Conservation (phyloP, 2,888 invertebrate species). For the Caenorhabditis sp. region DNA sequence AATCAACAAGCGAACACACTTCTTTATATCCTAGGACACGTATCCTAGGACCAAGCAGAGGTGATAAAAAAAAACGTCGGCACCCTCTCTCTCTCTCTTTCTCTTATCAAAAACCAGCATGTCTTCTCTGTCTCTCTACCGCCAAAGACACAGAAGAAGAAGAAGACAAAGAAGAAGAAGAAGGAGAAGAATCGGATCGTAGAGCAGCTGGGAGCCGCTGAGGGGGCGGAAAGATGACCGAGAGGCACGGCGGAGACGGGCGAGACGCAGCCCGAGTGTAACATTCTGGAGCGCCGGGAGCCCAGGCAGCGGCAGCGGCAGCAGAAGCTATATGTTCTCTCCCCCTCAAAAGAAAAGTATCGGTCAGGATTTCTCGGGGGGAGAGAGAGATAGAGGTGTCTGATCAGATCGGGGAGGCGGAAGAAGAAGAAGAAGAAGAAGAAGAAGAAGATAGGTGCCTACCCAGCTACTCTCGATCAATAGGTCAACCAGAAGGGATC, state of each 20-base stretch:
- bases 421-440: background rate
- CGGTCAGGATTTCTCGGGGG: too few relatives aligned
- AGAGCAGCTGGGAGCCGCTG: constrained; percentile 43
- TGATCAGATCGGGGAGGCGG: background rate
- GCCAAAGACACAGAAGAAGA: background rate
- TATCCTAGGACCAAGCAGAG: too few relatives aligned
- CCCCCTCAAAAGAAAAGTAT: too few relatives aligned
- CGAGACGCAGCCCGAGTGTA: too few relatives aligned
- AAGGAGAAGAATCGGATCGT: constrained; percentile 2
- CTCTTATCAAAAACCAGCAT: constrained; percentile 2
- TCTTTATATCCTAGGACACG: too few relatives aligned
- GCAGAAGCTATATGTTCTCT: too few relatives aligned
- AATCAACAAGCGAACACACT: too few relatives aligned
- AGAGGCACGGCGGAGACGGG: too few relatives aligned
- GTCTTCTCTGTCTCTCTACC: constrained; percentile 3
- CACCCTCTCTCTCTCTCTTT: background rate
- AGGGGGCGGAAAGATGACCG: too few relatives aligned
- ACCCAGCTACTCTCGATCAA: background rate
- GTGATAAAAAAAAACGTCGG: constrained; percentile 1
- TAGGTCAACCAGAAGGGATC: constrained; percentile 1
- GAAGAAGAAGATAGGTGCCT: background rate
- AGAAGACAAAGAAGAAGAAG: background rate
- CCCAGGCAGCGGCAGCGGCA: too few relatives aligned
- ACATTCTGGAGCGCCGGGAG: too few relatives aligned
- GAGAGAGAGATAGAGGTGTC: constrained; percentile 11